Conservation (phyloP, 2,797 vertebrate species). For the Gallinago stenura region DNA sequence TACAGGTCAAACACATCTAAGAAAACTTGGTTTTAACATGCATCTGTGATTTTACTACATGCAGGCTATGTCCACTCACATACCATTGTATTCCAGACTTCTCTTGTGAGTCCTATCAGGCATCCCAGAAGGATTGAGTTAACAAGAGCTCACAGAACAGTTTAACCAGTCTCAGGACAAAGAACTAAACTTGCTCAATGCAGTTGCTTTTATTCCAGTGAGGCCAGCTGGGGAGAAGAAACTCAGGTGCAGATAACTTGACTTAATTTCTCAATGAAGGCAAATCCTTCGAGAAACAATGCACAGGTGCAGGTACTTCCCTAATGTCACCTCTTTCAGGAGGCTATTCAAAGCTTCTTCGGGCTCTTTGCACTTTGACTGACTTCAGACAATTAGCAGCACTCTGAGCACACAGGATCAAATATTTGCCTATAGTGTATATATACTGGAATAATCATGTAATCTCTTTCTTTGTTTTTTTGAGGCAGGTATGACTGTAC, state of each 20-base stretch:
- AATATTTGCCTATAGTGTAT: not conserved
- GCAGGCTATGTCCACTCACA: too few relatives aligned
- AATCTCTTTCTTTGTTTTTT: not conserved
- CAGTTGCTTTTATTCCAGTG: not conserved
- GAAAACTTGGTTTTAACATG: not conserved
- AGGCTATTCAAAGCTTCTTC: not conserved
- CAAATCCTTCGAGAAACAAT: not conserved
- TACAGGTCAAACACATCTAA: not conserved
- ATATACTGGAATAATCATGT: not conserved
- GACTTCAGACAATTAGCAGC: not conserved
- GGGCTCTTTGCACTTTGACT: not conserved
- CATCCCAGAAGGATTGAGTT: not conserved
- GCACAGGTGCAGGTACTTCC: not conserved
- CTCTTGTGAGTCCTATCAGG: rapidly evolving
- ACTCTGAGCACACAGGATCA: not conserved
- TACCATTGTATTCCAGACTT: rapidly evolving
- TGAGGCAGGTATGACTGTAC: not conserved
- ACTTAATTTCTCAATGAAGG: not conserved
- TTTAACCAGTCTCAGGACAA: not conserved
- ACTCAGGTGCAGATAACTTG: not conserved
- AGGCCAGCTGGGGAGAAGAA: not conserved
- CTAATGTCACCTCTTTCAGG: not conserved
- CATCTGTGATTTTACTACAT: not conserved
- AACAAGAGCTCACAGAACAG: not conserved
- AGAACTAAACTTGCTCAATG: not conserved